Evolutionary conservation across 2,797 vertebrate species (phyloP), one percentile per base, ranked within the genome.

Genomic region (Sorex maritimensis): DNA sequence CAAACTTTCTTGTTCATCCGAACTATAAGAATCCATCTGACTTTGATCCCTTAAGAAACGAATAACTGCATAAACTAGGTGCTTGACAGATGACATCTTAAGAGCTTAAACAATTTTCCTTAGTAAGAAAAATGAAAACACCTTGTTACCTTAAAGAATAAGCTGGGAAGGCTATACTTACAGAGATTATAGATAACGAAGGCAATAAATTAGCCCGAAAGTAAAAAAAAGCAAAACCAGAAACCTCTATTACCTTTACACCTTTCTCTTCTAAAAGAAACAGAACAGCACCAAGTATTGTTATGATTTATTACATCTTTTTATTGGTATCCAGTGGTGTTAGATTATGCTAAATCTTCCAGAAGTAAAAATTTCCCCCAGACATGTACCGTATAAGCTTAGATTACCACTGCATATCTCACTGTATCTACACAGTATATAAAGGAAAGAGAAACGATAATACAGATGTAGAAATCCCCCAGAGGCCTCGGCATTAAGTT

Each of bases 1-100:
- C 78, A 99, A 98, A 97, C 99, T 99, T 98, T 99, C 99, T 98
- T 99, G 99, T 97, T 99, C 99, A 97, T 99, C 99, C 34, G 99
- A 98, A 97, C 99, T 99, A 95, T 99, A 99, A 93, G 98, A 98
- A 49, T 99, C 99, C 95, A 98, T 98, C 94, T 99, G 99, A 95
- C 99, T 99, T 98, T 99, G 99, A 96, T 99, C 99, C 97, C 99
- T 98, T 96, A 99, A 98, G 98, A 99, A 99, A 98, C 99, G 99
- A 97, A 99, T 99, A 94, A 99, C 98, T 83, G 99, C 99, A 98
- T 99, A 99, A 77, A 99, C 99, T 91, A 99, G 97, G 85, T 98
- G 99, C 97, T 99, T 99, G 97, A 99, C 98, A 90, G 99, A 99
- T 65, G 99, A 99, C 99, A 99, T 99, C 94, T 94, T 98, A 95